Evolutionary conservation across 2,888 invertebrate genomes (phyloP).

Genomic region (Dichetophora obliterata): DNA sequence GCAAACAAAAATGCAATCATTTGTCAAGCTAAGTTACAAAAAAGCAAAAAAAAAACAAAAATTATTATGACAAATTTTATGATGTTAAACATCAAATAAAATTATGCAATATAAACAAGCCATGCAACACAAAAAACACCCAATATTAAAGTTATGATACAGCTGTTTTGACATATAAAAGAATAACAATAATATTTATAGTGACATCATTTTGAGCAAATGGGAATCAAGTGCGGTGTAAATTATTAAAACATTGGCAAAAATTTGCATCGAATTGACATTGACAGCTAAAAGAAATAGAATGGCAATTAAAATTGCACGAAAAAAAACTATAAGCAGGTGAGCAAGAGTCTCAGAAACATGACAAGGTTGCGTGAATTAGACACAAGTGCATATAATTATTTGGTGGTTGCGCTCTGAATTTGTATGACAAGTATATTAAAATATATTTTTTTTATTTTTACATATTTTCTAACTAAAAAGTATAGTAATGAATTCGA

Average conservation of each 20-base stretch:
- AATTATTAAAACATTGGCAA: not conserved
- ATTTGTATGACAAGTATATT: not conserved
- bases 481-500: too few relatives aligned
- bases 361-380: not conserved
- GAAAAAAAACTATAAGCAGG: not conserved
- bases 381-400: too few relatives aligned
- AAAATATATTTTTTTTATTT: not conserved
- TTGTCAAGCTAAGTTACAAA: conserved; percentile 18
- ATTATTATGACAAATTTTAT: not conserved
- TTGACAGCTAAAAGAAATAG: conserved; percentile 5
- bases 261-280: not conserved
- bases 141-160: not conserved
- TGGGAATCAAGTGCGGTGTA: not conserved
- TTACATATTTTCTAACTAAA: not conserved
- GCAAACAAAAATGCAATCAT: conserved; percentile 6
- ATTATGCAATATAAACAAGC: not conserved
- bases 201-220: too few relatives aligned
- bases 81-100: conserved; percentile 1
- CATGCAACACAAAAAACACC: not conserved
- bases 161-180: not conserved
- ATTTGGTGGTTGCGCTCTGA: too few relatives aligned
- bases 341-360: not conserved
- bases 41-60: not conserved
- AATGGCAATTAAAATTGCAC: not conserved
- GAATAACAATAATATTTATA: too few relatives aligned